Base-by-base conservation (phyloP, 1,140 invertebrate species). In the Saccostrea echinata region DNA sequence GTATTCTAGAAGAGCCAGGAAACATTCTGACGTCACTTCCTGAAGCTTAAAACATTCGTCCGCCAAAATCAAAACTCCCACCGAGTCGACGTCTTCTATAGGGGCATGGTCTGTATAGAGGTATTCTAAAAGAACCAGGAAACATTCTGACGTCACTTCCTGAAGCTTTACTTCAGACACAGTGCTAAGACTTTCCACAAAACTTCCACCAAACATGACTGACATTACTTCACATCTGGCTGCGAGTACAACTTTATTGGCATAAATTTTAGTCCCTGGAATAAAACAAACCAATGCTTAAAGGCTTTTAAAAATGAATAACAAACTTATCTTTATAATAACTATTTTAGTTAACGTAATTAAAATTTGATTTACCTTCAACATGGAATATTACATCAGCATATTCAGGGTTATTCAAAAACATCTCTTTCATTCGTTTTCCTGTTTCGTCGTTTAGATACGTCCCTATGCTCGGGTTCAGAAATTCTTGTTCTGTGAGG, bases 381-480 rank as follows among this genome's bases (percentile, higher is more conserved):
- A 94, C 89, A 27, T 88, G 84, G 80, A 94, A 94, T 0, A 92
- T 87, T 12, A 94, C 92, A 80, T 94, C 93, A 53, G 93, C 89
- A 33, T 82, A 84, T 6, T 88, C 84, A 3, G 90, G 71, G 61
- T 94, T 84, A 71, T 94, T 93, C n/a, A 94, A 90, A 68, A 92
- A 94, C 8, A 94, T 55, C 24, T 92, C 53, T 86, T 94, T 94
- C 91, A 94, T 92, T 71, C 86, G 90, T 18, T 92, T 89, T 51
- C 91, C 94, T 0, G 92, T 93, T 76, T 92, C 90, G 86, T 94
- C 93, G 89, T 92, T 94, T 11, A 94, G 90, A 84, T 90, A 94
- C 6, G 94, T 94, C 1, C 94, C 93, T 57, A 94, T 94, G 85
- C 94, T 94, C 4, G 94, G 94, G 85, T 94, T 94, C 18, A 94